These are phyloP conservation scores for Platypus cylindrus DNA, from an alignment of 2,888 invertebrate species.

Conservation along the genomic window DNA sequence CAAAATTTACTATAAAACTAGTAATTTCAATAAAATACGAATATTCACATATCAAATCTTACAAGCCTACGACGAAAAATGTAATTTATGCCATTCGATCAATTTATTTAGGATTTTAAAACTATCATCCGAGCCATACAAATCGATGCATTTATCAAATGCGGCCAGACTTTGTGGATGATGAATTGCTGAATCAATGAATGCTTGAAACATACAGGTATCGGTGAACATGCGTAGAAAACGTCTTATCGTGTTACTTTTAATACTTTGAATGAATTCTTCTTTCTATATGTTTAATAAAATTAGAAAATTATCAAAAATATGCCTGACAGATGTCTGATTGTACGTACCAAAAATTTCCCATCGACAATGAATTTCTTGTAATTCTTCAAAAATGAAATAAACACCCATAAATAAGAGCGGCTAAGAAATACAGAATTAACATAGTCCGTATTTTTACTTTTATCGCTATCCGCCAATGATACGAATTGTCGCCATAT, in stretches of 20 bases:
- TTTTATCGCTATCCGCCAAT: conserved; percentile 31
- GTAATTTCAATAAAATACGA: too few relatives aligned
- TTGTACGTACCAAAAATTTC: conserved; percentile 31
- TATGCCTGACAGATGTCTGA: too few relatives aligned
- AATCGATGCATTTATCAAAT: conserved; percentile 31
- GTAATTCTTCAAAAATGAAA: conserved; percentile 63
- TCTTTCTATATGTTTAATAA: conserved; percentile 46
- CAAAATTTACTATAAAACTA: too few relatives aligned
- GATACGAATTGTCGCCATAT: conserved; percentile 49
- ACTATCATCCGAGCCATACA: conserved; percentile 30
- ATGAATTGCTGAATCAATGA: conserved; percentile 41
- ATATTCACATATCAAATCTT: too few relatives aligned
- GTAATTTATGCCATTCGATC: conserved; percentile 28
- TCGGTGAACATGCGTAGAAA: conserved; percentile 81
- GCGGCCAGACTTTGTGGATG: conserved; percentile 27
- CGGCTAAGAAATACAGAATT: conserved; percentile 66
- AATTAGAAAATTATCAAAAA: conserved; percentile 3
- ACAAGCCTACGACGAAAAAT: too few relatives aligned
- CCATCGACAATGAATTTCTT: conserved; percentile 41
- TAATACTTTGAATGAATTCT: conserved; percentile 48
- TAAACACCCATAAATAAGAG: conserved; percentile 65
- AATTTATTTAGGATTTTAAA: conserved; percentile 29
- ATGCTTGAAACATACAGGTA: conserved; percentile 74
- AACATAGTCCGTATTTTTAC: conserved; percentile 40
- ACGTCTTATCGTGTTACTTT: conserved; percentile 53